These are phyloP conservation scores for Eristalis pertinax DNA, from an alignment of 2,888 invertebrate species.

Conservation along the genomic window DNA sequence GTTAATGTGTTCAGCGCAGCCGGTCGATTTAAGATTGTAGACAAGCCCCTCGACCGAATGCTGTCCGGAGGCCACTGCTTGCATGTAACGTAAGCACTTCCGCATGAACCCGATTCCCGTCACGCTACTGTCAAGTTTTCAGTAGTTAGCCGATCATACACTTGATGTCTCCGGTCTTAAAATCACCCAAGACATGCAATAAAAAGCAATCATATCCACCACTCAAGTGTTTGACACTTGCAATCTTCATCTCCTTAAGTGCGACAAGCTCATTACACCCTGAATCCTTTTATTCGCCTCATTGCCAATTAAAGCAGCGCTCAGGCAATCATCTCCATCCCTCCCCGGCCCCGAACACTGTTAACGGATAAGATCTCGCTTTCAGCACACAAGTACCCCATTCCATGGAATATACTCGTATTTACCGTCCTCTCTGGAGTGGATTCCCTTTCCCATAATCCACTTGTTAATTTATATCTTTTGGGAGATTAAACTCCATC, in stretches of 20 bases:
- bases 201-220: background rate
- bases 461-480: slow-evolving; percentile 69
- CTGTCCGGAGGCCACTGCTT: no score
- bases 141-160: no score
- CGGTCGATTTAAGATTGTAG: no score
- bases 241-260: slow-evolving; percentile 15
- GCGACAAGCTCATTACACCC: slow-evolving; percentile 48
- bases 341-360: background rate
- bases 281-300: slow-evolving; percentile 63
- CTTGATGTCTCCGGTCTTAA: no score
- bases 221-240: background rate
- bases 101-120: no score
- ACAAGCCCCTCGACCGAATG: no score
- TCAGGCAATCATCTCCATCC: slow-evolving; percentile 1
- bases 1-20: no score
- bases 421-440: slow-evolving; percentile 17
- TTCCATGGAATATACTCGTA: slow-evolving; percentile 22
- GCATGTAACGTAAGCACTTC: no score
- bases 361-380: slow-evolving; percentile 33
- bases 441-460: slow-evolving; percentile 53
- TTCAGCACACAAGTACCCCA: slow-evolving; percentile 40
- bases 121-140: no score
- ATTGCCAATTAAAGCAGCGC: slow-evolving; percentile 58
- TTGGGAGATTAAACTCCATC: slow-evolving; percentile 43
- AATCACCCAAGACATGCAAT: no score